These are phyloP conservation scores for Anabas testudineus DNA, from an alignment of 2,797 vertebrate species.

Conservation along the genomic window DNA sequence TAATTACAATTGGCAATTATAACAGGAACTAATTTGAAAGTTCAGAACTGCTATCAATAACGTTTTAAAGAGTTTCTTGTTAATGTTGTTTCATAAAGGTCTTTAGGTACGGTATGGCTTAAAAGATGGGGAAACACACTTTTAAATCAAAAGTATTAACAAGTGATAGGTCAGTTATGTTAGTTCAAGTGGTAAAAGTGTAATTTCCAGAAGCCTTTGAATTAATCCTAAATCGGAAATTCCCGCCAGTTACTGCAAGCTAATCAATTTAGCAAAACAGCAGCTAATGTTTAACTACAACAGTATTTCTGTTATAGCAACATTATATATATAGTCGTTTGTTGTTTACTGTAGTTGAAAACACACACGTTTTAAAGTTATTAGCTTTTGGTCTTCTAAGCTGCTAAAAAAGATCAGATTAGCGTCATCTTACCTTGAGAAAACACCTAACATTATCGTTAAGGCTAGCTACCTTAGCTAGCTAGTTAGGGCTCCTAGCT, in stretches of 20 bases:
- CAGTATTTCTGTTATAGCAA: not conserved
- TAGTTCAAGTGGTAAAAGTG: rapidly evolving
- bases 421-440: too few relatives aligned
- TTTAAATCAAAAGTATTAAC: not conserved
- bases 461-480: not conserved
- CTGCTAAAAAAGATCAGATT: not conserved
- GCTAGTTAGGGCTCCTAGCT: too few relatives aligned
- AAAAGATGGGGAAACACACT: too few relatives aligned
- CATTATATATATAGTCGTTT: rapidly evolving
- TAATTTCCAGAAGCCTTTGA: conserved; percentile 33
- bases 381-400: not conserved
- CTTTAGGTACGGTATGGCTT: not conserved
- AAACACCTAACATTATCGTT: not conserved
- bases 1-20: not conserved
- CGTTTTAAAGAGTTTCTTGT: not conserved
- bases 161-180: not conserved
- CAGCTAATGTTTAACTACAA: not conserved
- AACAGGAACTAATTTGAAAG: not conserved
- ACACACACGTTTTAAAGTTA: not conserved
- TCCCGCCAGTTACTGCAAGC: conserved; percentile 52
- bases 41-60: not conserved
- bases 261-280: not conserved
- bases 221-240: not conserved
- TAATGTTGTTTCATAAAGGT: not conserved
- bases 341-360: rapidly evolving